A percentile compares a stretch with the other conserved stretches of the same genome.
phyloP scores from a whole-genome alignment of 2,113 vertebrate genomes.

The Hydrochoerus hydrochaeris region DNA sequence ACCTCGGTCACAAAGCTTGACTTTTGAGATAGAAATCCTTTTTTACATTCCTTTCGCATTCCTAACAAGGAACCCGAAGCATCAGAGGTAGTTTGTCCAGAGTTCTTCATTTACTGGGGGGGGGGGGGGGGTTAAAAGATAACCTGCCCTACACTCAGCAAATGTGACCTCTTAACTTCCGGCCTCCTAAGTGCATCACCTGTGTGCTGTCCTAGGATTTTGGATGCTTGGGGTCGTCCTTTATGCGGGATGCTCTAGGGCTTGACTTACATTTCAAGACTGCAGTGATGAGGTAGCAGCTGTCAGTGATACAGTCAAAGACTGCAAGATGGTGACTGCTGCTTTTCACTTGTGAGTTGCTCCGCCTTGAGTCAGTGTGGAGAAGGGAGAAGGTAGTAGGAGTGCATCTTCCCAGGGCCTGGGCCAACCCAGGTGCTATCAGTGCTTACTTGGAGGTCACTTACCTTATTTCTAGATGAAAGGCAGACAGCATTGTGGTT shows the following conservation, averaged over 20 bases:
- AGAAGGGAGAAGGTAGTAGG: not conserved
- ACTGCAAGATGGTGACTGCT: not conserved
- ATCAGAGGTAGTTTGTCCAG: not conserved
- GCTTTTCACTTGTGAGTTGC: not conserved
- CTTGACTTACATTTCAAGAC: not conserved
- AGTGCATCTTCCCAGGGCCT: not conserved
- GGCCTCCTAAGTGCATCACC: not conserved
- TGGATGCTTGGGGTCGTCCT: not conserved
- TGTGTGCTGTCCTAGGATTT: not conserved
- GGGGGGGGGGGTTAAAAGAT: not conserved
- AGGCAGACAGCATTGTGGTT: not conserved
- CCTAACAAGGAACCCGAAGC: not conserved
- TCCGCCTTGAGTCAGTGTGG: not conserved
- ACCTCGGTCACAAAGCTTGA: not conserved
- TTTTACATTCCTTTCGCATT: not conserved
- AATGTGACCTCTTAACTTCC: not conserved
- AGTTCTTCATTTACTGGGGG: not conserved
- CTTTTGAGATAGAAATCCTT: conserved; percentile 31
- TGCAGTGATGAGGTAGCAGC: not conserved
- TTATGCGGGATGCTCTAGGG: not conserved
- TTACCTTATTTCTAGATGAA: conserved; percentile 41
- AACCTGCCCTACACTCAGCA: not conserved
- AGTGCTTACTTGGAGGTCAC: not conserved
- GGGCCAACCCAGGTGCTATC: not conserved
- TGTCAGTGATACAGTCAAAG: not conserved